Conservation (phyloP, 2,797 vertebrate species). For the Myotis planiceps region DNA sequence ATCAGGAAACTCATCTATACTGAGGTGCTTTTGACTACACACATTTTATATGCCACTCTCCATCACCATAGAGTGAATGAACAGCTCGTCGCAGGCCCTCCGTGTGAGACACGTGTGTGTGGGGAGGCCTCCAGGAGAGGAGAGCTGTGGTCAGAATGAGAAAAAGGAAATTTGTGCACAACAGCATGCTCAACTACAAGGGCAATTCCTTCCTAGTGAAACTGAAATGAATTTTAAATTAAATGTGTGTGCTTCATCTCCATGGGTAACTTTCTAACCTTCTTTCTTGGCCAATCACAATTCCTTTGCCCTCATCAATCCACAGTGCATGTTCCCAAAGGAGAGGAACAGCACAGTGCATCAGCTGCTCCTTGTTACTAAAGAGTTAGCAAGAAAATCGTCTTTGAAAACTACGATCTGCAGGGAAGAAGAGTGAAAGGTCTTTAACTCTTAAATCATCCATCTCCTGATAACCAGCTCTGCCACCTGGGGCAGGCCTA, state of each 20-base stretch:
- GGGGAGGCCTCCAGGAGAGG: not conserved
- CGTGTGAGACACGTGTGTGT: not conserved
- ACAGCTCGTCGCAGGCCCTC: not conserved
- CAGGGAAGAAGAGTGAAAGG: conserved; percentile 74
- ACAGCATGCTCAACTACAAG: conserved; percentile 56
- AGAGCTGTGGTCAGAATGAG: not conserved
- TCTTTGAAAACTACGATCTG: conserved; percentile 62
- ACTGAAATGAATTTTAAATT: conserved; percentile 82
- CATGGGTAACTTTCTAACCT: conserved; percentile 74
- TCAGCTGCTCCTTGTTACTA: not conserved
- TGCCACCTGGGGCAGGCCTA: conserved; percentile 54
- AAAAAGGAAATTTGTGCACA: not conserved
- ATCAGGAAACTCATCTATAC: not conserved
- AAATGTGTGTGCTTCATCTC: conserved; percentile 73
- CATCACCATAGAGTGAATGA: not conserved
- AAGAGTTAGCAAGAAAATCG: conserved; percentile 52
- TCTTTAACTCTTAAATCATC: conserved; percentile 65
- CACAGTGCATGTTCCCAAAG: not conserved
- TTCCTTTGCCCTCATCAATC: not conserved
- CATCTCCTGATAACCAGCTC: conserved; percentile 61
- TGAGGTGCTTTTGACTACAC: not conserved
- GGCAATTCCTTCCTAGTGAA: conserved; percentile 73
- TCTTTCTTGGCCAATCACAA: conserved; percentile 53
- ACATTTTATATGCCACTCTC: not conserved
- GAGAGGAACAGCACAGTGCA: not conserved